Evolutionary conservation across 2,113 vertebrate species (phyloP), one percentile per base, ranked within the genome.

Genomic region (Tragelaphus scriptus): DNA sequence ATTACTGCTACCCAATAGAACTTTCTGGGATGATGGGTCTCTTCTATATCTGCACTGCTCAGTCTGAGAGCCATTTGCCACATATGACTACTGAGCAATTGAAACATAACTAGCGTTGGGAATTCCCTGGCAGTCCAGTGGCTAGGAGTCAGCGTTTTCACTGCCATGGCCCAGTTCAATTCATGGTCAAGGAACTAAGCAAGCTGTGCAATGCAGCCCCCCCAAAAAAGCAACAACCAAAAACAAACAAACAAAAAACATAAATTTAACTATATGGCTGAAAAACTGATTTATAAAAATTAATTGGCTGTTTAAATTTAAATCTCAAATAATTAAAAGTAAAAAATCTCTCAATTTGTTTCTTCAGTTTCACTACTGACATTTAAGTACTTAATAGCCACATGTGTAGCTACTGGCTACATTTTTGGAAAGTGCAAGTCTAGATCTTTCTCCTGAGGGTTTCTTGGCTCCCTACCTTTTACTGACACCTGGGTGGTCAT

Each of bases 321-420:
- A 65, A 61, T 63, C 32, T 95, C 40, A 96, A 80, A 75, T 58
- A 93, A 84, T 82, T 95, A 90, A 95, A 86, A 85, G 44, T 40
- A 91, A 89, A 95, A 91, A 53, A n/a, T 47, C 75, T 88, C 53
- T 59, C 49, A 85, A 40, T 90, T 84, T 14, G 12, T 53, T 80
- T 95, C 59, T 59, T 93, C 47, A 6, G 15, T 79, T 28, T 36
- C 32, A 87, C n/a, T 71, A 28, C 12, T 28, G 23, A 89, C 65
- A 84, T 90, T 80, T 80, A 87, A 92, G 75, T 56, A 23, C 56
- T 93, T 61, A 55, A 36, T 30, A 77, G 21, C 36, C 32, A 15
- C 8, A 26, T 15, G 15, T 40, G 12, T 63, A 23, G 12, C n/a
- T 36, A 55, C 14, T 28, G 63, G 11, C 65, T 91, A 56, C 26